Evolutionary conservation across 2,797 vertebrate species (phyloP).

Genomic region (Craterocephalus amniculus): DNA sequence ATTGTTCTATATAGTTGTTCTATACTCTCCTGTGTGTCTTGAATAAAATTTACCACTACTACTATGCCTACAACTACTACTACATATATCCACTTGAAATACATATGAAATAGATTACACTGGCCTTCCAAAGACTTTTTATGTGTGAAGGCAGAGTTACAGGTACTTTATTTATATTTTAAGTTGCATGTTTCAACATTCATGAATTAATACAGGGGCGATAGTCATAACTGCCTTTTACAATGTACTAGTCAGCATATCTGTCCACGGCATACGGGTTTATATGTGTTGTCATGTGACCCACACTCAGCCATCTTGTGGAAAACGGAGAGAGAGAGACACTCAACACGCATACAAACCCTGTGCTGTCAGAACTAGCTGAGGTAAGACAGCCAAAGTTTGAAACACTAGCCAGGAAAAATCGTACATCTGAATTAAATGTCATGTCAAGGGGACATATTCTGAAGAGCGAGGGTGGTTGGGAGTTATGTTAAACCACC

Average conservation of each 20-base stretch:
- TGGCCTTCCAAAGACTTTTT: background rate
- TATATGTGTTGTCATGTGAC: slow-evolving; percentile 83
- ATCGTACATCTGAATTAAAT: slow-evolving; percentile 31
- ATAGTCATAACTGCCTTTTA: background rate
- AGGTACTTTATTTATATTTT: accelerated
- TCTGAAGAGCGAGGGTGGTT: slow-evolving; percentile 28
- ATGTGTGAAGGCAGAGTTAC: slow-evolving; percentile 16
- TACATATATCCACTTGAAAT: no score
- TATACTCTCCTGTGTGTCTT: no score
- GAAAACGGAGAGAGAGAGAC: slow-evolving; percentile 80
- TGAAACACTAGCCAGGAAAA: slow-evolving; percentile 49
- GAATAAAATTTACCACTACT: no score
- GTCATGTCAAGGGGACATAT: slow-evolving; percentile 31
- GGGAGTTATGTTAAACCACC: slow-evolving; percentile 59
- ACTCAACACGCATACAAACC: slow-evolving; percentile 85
- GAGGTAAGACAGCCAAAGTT: slow-evolving; percentile 86
- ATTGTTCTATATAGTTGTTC: no score
- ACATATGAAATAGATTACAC: background rate
- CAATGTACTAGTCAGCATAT: slow-evolving; percentile 67
- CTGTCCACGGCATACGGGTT: slow-evolving; percentile 66
- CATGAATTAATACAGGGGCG: background rate
- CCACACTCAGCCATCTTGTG: slow-evolving; percentile 86
- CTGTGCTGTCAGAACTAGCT: slow-evolving; percentile 85
- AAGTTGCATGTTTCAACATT: background rate
- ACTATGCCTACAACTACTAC: no score